Evolutionary conservation across 2,797 vertebrate genomes (phyloP).

Genomic region (Mormyrus hasselquistii): DNA sequence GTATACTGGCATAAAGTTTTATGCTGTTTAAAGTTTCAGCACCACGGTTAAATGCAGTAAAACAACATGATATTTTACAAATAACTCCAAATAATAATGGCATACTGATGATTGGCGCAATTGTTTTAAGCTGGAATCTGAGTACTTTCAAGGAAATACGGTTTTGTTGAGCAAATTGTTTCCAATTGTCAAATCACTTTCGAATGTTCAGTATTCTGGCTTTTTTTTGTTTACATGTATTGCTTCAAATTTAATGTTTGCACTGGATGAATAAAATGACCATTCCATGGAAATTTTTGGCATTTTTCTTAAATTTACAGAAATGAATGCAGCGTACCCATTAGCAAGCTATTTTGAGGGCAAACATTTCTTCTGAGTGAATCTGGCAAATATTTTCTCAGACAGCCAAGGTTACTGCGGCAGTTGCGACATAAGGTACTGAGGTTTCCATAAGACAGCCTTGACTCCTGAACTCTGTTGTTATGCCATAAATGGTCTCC

Average conservation of each 20-base stretch:
- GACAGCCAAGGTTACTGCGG: not conserved
- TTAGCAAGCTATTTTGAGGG: not conserved
- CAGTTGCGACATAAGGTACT: not conserved
- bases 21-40: not conserved
- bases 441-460: not conserved
- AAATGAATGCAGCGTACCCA: not conserved
- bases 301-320: not conserved
- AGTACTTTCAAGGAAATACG: not conserved
- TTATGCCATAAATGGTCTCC: not conserved
- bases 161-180: not conserved
- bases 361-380: not conserved
- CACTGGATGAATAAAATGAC: not conserved
- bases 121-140: not conserved
- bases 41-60: not conserved
- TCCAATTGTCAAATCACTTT: not conserved
- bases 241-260: not conserved
- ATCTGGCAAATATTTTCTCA: not conserved
- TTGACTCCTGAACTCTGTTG: not conserved
- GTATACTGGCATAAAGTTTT: not conserved
- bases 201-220: not conserved
- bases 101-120: not conserved
- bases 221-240: not conserved
- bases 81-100: not conserved
- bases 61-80: not conserved
- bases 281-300: not conserved